Conservation (phyloP, 2,797 vertebrate genomes). For the Siniperca obscura region DNA sequence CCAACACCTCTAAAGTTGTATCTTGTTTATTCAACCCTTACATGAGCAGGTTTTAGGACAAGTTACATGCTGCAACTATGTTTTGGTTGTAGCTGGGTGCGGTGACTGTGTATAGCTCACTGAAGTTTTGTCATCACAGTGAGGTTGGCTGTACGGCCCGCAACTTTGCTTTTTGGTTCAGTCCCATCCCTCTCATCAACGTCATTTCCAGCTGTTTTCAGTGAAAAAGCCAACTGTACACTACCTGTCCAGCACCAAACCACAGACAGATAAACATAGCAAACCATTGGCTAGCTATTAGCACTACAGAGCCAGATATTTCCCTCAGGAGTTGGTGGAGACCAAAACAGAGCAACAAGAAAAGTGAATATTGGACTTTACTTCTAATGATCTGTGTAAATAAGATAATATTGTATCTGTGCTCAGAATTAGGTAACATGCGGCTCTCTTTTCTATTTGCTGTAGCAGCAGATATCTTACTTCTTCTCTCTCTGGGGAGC, state of each 20-base stretch:
- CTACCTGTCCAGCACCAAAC: no score
- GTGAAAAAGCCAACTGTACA: no score
- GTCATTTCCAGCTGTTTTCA: background rate
- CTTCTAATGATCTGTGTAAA: background rate
- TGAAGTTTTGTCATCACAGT: background rate
- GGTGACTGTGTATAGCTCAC: no score
- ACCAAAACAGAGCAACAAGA: no score
- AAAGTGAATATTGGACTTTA: no score
- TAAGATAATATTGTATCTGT: background rate
- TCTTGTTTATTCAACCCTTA: background rate
- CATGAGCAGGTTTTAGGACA: background rate
- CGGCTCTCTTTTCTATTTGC: background rate
- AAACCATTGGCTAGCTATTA: no score
- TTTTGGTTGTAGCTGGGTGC: no score
- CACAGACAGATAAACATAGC: no score
- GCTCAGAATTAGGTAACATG: background rate
- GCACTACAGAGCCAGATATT: no score
- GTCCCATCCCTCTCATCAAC: no score
- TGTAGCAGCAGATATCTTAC: conserved; percentile 9
- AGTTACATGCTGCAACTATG: background rate
- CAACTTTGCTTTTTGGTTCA: background rate
- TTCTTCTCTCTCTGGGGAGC: conserved; percentile 19
- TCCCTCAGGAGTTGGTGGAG: no score
- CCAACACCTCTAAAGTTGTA: background rate
- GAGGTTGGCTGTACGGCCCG: background rate